A percentile compares a stretch with the other conserved stretches of the same genome.
Conservation (phyloP, 2,888 invertebrate genomes). For the Lasioglossum pauxillum region DNA sequence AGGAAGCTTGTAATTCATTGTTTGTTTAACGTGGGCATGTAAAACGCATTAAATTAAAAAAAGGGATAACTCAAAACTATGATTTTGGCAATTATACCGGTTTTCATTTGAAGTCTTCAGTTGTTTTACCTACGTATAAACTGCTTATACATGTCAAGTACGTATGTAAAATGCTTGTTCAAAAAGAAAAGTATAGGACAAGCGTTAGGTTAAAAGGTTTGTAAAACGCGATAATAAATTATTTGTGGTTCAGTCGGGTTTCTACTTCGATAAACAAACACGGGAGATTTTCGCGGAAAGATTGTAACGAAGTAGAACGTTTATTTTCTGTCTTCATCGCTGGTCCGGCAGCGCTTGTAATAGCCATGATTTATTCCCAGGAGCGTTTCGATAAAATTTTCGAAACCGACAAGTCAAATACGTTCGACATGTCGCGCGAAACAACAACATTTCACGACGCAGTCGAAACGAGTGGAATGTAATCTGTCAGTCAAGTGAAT, state of each 20-base stretch:
- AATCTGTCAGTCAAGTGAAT: conserved; percentile 33
- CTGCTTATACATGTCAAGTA: too few relatives aligned
- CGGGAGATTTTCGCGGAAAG: neutral
- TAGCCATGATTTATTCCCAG: neutral
- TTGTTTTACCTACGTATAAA: too few relatives aligned
- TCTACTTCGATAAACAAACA: neutral
- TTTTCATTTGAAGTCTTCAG: too few relatives aligned
- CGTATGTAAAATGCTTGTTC: too few relatives aligned
- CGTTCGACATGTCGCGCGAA: neutral
- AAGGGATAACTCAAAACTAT: too few relatives aligned
- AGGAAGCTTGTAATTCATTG: too few relatives aligned
- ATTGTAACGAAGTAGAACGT: neutral
- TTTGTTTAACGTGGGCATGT: too few relatives aligned
- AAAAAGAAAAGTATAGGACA: too few relatives aligned
- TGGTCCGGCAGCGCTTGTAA: neutral
- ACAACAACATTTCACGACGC: conserved; percentile 21
- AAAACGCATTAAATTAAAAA: too few relatives aligned
- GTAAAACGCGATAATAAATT: neutral
- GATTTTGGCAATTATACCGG: too few relatives aligned
- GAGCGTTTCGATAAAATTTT: neutral
- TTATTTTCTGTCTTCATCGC: neutral
- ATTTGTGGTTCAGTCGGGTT: neutral
- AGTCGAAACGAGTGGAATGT: conserved; percentile 19
- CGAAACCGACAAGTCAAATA: neutral
- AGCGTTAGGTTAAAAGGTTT: too few relatives aligned